Conservation (phyloP, 2,888 invertebrate genomes). For the Stenichneumon culpator region DNA sequence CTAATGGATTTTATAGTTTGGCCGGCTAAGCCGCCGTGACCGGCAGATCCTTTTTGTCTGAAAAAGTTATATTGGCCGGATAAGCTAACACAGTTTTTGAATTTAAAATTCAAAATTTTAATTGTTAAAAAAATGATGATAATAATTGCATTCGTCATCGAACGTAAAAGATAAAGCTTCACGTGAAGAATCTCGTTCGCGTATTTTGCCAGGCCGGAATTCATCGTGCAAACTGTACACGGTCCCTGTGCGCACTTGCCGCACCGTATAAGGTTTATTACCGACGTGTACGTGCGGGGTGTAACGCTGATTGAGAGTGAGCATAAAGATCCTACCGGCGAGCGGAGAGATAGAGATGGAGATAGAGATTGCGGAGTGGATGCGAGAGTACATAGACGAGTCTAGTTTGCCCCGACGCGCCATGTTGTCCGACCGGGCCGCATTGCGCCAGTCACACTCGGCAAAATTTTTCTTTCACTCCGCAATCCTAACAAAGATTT, state of each 20-base stretch:
- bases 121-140: too few species aligned
- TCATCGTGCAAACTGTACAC: not conserved
- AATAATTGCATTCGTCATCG: not conserved
- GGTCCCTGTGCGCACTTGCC: not conserved
- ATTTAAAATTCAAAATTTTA: too few species aligned
- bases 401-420: constrained; percentile 73
- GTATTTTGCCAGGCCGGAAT: not conserved
- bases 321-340: constrained; percentile 25
- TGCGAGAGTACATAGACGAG: constrained; percentile 68
- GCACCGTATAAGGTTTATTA: constrained; percentile 20
- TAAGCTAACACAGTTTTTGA: too few species aligned
- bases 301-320: constrained; percentile 51
- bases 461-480: constrained; percentile 70
- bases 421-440: constrained; percentile 83
- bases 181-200: not conserved
- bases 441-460: constrained; percentile 83
- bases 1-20: too few species aligned
- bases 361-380: constrained; percentile 35
- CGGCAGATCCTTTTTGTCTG: too few species aligned
- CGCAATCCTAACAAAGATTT: constrained; percentile 11
- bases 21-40: too few species aligned
- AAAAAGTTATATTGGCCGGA: too few species aligned
- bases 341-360: not conserved
- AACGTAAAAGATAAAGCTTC: not conserved
- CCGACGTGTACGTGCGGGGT: constrained; percentile 3